Evolutionary conservation across 1,140 invertebrate species (phyloP), one percentile per base, ranked within the genome.

Genomic region (Lepidurus couesii): DNA sequence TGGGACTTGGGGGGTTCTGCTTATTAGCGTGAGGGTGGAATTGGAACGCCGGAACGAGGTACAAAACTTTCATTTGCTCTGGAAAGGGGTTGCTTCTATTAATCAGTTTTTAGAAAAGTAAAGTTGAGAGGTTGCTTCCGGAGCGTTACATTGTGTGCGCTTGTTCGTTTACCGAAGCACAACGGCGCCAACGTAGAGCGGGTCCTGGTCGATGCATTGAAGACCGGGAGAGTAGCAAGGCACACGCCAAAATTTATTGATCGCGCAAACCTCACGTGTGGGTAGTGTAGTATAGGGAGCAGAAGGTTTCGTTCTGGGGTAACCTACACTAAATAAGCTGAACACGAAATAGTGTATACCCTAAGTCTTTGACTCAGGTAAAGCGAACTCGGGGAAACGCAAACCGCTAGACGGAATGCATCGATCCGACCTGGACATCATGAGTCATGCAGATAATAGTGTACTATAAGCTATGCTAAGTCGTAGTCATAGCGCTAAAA

Each of bases 171-270:
- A n/a, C 6, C 53, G 6, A 65, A 21, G 53, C 16, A 13, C 7
- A 13, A 21, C 53, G 53, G 8, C 53, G 13, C 13, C 53, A 65
- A 65, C 16, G 9, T 16, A 7, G 45, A 16, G 34, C 34, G 16
- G 16, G 53, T 65, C 13, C 13, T 1, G 6, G 16, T 65, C 9
- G 21, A 65, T 65, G 53, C 53, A n/a, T 4, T 65, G 53, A 65
- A 65, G 53, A 65, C 16, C 53, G 7, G 45, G 53, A 65, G 21
- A 65, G 53, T n/a, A 65, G 53, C 53, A 65, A 21, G 53, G 53
- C 53, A 21, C 53, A 65, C 53, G 53, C 53, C 53, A 65, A 65
- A 47, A 65, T 65, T 65, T 65, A 65, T 65, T 65, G 53, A 65
- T 65, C 53, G 53, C 9, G 13, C 53, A 65, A 65, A 65, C 16